Base-by-base conservation (phyloP, 2,113 vertebrate genomes). In the Rhinichthys klamathensis region DNA sequence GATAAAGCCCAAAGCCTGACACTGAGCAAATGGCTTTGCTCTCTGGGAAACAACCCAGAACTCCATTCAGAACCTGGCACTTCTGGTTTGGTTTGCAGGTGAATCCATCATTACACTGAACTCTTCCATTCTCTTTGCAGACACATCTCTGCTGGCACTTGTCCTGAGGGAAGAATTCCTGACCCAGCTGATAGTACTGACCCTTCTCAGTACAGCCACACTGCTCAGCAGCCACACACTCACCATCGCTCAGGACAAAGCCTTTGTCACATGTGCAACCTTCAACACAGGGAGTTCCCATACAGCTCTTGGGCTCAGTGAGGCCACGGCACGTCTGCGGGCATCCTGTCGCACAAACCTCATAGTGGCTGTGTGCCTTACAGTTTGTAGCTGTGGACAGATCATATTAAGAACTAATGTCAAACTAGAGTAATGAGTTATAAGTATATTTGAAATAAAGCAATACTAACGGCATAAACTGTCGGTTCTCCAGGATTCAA, bases 401-500 rank as follows among this genome's bases (percentile, higher is more conserved):
- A 54, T 4, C 46, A 54, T 49, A 54, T 30, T 76, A 76, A 76
- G 16, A 7, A 32, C 2, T 30, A 76, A 54, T 54, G 46, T 51
- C 44, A 30, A 30, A 75, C 73, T 44, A 8, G 3, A 30, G 3
- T 32, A 27, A 54, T 76, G n/a, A 21, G 25, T 30, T 16, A 35
- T 35, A 35, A 35, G 3, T 35, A 35, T 35, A 35, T 35, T 35
- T 35, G 32, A 35, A 35, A 35, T 35, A 35, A 35, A 35, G 4
- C 3, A 35, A 35, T n/a, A 93, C 93, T 93, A 83, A 94, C 93
- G 88, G 72, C 93, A 94, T 25, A 93, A 90, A 4, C 27, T 86
- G 2, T 84, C 9, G 4, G 80, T 90, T 82, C 93, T 92, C 93
- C 93, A 94, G 1, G 30, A 35, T 25, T 77, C 60, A 21, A 93